Base-by-base conservation (phyloP, 2,888 invertebrate genomes). In the Sericinus montela region DNA sequence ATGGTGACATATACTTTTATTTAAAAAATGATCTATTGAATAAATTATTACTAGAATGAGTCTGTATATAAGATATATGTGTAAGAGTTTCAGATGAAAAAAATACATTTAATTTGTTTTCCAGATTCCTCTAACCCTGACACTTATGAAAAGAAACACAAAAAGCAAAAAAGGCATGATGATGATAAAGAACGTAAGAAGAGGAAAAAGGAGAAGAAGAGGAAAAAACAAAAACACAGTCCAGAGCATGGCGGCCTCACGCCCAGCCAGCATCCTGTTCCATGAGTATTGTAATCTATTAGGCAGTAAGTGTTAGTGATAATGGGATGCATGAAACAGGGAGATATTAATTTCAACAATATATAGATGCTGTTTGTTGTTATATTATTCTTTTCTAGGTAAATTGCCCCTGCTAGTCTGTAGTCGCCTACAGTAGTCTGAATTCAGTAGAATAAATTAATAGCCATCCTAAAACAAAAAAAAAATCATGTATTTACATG, bases 121-220 rank as follows among this genome's bases (percentile, higher is more conserved):
- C 10, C 67, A 92, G 92, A 92, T 71, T 90, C 91, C 25, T 90
- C 91, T 53, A 91, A 91, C 54, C 92, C 93, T 51, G 96, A 97
- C 73, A 94, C 95, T 13, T 97, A 97, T 66, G 97, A 97, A 72
- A 97, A 97, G 91, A 97, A 97, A 75, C 97, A 97, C 79, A 97
- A 97, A 90, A 97, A 97, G 75, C 96, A 97, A 69, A 97, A 97
- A 75, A 90, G 97, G 30, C 97, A 97, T 63, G 97, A 97, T 63
- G 97, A 97, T 59, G 97, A 97, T 64, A 97, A 97, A 69, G 97
- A 97, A 34, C 91, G 97, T 29, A 97, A 96, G 84, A 97, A 97
- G 77, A 90, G 97, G 67, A 97, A 97, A 92, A 97, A 97, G 86
- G 97, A 98, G 72, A 97, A 98, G 82, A 97, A 97, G 67, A 91